Conservation (phyloP, 2,797 vertebrate species). For the Xerus rutilus region DNA sequence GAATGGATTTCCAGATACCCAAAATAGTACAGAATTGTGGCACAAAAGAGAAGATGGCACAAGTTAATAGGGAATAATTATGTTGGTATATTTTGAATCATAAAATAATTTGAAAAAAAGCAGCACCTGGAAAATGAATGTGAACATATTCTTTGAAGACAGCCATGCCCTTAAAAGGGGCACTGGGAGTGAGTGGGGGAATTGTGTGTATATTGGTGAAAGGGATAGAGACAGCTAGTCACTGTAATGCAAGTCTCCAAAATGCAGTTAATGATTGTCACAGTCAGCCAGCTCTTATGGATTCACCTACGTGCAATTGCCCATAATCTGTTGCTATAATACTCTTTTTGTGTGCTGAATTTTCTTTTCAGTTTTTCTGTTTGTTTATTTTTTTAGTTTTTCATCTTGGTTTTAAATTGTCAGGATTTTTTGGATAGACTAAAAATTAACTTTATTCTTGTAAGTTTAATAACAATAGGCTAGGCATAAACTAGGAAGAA, state of each 20-base stretch:
- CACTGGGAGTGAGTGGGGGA: too few relatives aligned
- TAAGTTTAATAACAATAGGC: conserved; percentile 68
- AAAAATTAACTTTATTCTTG: conserved; percentile 66
- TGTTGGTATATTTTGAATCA: background rate
- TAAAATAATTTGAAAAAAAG: background rate
- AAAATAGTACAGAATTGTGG: background rate
- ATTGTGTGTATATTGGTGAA: too few relatives aligned
- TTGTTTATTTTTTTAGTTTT: too few relatives aligned
- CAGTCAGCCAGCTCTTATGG: too few relatives aligned
- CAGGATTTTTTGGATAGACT: background rate
- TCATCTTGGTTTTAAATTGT: background rate
- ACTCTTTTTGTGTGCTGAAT: background rate
- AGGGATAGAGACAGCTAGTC: background rate
- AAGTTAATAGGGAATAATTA: background rate
- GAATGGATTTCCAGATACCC: background rate
- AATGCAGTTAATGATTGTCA: background rate
- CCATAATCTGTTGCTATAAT: background rate
- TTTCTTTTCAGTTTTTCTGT: too few relatives aligned
- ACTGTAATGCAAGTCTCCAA: background rate
- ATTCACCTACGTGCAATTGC: background rate
- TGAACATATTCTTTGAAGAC: too few relatives aligned
- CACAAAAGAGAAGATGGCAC: background rate
- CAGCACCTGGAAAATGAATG: background rate
- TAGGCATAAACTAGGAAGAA: conserved; percentile 57
- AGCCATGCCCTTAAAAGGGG: too few relatives aligned